A percentile compares a stretch with the other conserved stretches of the same genome.
Conservation (phyloP, 1,140 invertebrate genomes). For the Aphelinus certus region DNA sequence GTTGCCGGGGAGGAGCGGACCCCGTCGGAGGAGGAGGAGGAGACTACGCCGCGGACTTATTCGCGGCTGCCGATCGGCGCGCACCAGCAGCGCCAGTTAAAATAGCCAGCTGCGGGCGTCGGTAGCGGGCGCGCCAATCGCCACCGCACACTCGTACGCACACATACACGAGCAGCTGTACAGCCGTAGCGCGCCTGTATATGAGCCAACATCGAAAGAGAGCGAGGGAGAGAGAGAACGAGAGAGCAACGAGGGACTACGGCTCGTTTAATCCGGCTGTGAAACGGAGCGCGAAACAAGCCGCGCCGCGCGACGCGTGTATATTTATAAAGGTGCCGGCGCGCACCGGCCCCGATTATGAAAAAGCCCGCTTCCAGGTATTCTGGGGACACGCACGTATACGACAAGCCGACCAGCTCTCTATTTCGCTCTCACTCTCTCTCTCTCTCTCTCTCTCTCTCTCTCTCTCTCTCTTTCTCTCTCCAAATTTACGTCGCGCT, state of each 20-base stretch:
- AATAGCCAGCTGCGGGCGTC: slow-evolving; percentile 47
- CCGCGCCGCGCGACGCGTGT: too few relatives aligned
- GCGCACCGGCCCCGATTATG: slow-evolving; percentile 20
- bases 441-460: too few relatives aligned
- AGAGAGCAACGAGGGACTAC: too few relatives aligned
- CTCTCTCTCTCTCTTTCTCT: too few relatives aligned
- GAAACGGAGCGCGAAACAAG: neutral
- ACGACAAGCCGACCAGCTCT: neutral
- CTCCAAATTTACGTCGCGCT: slow-evolving; percentile 55
- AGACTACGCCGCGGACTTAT: too few relatives aligned
- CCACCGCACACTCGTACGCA: slow-evolving; percentile 28
- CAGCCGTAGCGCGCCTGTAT: too few relatives aligned
- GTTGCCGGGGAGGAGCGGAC: too few relatives aligned
- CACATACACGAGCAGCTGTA: slow-evolving; percentile 5
- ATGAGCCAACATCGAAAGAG: too few relatives aligned
- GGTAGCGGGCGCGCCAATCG: too few relatives aligned
- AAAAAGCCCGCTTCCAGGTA: slow-evolving; percentile 46
- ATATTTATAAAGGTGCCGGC: neutral
- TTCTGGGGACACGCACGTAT: slow-evolving; percentile 43
- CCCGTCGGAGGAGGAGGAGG: too few relatives aligned
- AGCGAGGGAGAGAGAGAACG: too few relatives aligned
- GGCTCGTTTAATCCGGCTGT: slow-evolving; percentile 3
- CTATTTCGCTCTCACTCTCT: slow-evolving; percentile 9
- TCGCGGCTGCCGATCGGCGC: too few relatives aligned
- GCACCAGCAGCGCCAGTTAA: slow-evolving; percentile 37